Conservation (phyloP, 2,888 invertebrate genomes). For the Urechis unicinctus region DNA sequence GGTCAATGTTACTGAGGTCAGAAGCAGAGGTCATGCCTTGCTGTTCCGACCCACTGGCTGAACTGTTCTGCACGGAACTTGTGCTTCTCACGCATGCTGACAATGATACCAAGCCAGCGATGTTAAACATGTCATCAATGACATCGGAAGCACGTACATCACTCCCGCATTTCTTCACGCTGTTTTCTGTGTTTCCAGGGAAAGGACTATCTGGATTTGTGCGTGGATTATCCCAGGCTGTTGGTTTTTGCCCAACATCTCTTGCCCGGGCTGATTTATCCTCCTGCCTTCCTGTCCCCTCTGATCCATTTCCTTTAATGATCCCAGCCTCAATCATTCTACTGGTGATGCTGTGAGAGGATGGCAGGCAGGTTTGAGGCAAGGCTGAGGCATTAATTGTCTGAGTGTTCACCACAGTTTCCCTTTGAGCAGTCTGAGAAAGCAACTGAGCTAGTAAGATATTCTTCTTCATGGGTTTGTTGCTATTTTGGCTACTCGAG, state of each 20-base stretch:
- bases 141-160: not conserved
- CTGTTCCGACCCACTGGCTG: not conserved
- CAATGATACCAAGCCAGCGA: not conserved
- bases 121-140: not conserved
- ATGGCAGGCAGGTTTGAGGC: not conserved
- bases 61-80: not conserved
- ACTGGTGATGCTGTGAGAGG: not conserved
- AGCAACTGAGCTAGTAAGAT: conserved; percentile 40
- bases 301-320: conserved; percentile 6
- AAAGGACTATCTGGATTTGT: conserved; percentile 25
- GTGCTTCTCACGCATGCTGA: not conserved
- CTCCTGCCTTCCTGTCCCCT: not conserved
- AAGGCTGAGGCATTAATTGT: conserved; percentile 8
- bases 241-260: conserved; percentile 16
- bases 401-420: conserved; percentile 32
- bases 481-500: no score
- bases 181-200: conserved; percentile 26
- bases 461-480: conserved; percentile 32
- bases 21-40: conserved; percentile 10
- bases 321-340: no score
- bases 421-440: conserved; percentile 25
- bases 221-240: conserved; percentile 25
- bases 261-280: not conserved
- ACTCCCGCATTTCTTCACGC: no score
- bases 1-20: conserved; percentile 24